phyloP scores from a whole-genome alignment of 2,888 invertebrate genomes.

The Meteorus colon region DNA sequence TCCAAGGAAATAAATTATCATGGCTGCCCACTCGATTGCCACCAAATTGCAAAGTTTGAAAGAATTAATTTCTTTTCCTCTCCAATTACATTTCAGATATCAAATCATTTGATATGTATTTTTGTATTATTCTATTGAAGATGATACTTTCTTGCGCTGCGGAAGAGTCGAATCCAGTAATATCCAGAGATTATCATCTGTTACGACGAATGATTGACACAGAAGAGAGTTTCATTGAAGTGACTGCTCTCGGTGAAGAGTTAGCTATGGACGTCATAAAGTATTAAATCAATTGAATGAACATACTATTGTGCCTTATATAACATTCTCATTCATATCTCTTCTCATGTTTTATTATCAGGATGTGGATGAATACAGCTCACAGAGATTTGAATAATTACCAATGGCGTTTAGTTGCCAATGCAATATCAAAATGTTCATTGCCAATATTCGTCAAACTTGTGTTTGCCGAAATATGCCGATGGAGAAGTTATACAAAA shows the following conservation, averaged over 20 bases:
- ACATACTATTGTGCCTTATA: neutral
- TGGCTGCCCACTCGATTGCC: slow-evolving; percentile 96
- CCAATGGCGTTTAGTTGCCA: slow-evolving; percentile 95
- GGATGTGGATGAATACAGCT: slow-evolving; percentile 94
- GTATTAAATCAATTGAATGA: slow-evolving; percentile 50
- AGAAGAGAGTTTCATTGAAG: slow-evolving; percentile 92
- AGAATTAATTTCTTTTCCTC: neutral
- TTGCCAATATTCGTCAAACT: slow-evolving; percentile 97
- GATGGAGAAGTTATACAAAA: slow-evolving; percentile 97
- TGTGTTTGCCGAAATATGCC: slow-evolving; percentile 96
- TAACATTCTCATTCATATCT: neutral
- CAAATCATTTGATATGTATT: neutral
- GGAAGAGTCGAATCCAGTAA: slow-evolving; percentile 89
- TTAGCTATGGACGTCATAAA: slow-evolving; percentile 93
- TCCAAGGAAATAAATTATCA: slow-evolving; percentile 95
- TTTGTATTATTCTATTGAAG: slow-evolving; percentile 71
- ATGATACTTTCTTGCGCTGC: slow-evolving; percentile 93
- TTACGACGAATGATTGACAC: slow-evolving; percentile 91
- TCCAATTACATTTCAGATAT: too few relatives aligned
- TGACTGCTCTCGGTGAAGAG: slow-evolving; percentile 92
- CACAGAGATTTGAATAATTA: slow-evolving; percentile 92
- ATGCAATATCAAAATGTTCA: slow-evolving; percentile 94
- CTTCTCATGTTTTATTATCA: slow-evolving; percentile 61
- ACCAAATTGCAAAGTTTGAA: slow-evolving; percentile 86
- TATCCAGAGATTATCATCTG: slow-evolving; percentile 90